These are phyloP conservation scores for Boulengeromyrus knoepffleri DNA, from an alignment of 2,113 vertebrate genomes.

Conservation along the genomic window DNA sequence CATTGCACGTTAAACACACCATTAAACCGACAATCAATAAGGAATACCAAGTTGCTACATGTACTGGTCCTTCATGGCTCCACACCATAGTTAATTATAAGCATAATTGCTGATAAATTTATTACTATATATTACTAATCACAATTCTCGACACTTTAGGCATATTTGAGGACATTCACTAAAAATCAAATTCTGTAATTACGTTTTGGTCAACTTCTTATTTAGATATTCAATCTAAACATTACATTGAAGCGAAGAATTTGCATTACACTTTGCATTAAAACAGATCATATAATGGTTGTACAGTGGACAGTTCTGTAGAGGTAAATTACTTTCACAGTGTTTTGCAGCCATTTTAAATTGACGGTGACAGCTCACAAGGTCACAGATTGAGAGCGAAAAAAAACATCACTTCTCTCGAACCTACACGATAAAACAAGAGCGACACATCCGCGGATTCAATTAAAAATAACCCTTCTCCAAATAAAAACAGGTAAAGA, in stretches of 20 bases:
- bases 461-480: not conserved
- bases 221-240: not conserved
- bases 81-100: not conserved
- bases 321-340: slow-evolving; percentile 6
- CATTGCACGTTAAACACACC: not conserved
- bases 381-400: not conserved
- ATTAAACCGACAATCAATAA: not conserved
- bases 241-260: not conserved
- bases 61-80: not conserved
- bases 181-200: not conserved
- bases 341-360: slow-evolving; percentile 7
- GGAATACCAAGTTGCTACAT: not conserved
- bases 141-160: not conserved
- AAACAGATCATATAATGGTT: not conserved
- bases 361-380: slow-evolving; percentile 1
- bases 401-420: not conserved
- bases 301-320: not conserved
- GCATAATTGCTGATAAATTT: not conserved
- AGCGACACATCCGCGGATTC: not conserved
- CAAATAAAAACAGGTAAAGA: not conserved
- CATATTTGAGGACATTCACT: not conserved
- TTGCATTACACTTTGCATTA: not conserved
- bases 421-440: not conserved
- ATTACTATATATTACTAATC: not conserved
- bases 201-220: not conserved